Percentiles rank a stretch among this genome's conserved stretches.
Conservation (phyloP, 1,140 invertebrate species). For the Belonocnema kinseyi region DNA sequence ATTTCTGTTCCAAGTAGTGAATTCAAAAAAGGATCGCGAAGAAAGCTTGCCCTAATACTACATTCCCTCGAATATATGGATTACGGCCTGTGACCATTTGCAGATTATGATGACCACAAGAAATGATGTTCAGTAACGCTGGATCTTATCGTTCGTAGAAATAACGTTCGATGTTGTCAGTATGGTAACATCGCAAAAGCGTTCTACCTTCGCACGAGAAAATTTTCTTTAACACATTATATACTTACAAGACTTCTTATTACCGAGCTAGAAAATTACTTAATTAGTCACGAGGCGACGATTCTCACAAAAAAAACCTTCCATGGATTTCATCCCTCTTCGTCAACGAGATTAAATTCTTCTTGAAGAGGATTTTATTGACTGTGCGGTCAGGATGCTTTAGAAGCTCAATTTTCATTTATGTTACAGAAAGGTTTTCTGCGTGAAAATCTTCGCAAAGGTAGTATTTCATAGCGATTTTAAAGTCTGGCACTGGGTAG, state of each 20-base stretch:
- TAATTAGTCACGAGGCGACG: slow-evolving; percentile 9
- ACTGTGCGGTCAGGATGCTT: slow-evolving; percentile 6
- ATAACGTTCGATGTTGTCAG: slow-evolving; percentile 11
- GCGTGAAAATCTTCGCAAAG: background rate
- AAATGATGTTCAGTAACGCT: slow-evolving; percentile 7
- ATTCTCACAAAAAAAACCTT: background rate
- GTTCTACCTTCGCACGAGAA: background rate
- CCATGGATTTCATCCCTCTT: background rate
- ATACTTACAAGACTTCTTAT: slow-evolving; percentile 25
- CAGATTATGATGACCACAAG: slow-evolving; percentile 3
- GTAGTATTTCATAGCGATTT: background rate
- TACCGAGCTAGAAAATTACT: slow-evolving; percentile 20
- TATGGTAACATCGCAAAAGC: slow-evolving; percentile 8
- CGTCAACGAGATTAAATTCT: background rate
- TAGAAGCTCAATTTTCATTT: background rate
- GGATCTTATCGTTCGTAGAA: slow-evolving; percentile 16
- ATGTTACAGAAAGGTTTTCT: background rate
- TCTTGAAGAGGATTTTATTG: slow-evolving; percentile 10
- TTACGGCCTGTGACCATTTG: background rate
- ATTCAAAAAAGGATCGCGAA: background rate
- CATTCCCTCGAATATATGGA: slow-evolving; percentile 8
- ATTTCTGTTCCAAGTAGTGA: background rate
- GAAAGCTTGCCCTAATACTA: background rate
- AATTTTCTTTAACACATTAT: slow-evolving; percentile 5
- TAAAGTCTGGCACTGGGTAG: slow-evolving; percentile 12